phyloP scores from a whole-genome alignment of 2,113 vertebrate genomes.

The Alethe castanea region DNA sequence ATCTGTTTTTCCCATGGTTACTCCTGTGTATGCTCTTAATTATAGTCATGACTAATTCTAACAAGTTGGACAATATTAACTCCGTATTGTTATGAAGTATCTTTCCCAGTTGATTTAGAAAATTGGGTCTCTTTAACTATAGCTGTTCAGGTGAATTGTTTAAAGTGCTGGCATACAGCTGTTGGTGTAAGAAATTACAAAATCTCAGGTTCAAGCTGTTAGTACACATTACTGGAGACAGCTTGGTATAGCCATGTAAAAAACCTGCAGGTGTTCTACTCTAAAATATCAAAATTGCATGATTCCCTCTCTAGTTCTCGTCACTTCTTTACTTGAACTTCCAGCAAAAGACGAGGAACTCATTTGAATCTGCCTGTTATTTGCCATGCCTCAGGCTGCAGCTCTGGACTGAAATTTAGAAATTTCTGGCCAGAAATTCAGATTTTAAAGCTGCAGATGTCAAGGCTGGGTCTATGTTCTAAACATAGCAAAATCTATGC shows the following conservation, averaged over 20 bases:
- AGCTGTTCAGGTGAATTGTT: neutral
- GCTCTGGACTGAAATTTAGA: neutral
- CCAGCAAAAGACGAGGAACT: neutral
- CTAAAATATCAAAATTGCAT: neutral
- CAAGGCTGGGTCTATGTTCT: neutral
- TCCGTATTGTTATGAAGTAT: neutral
- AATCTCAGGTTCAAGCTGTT: neutral
- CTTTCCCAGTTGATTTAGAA: conserved; percentile 6
- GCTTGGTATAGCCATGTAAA: neutral
- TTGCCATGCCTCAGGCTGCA: neutral
- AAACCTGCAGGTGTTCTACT: neutral
- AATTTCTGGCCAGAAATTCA: neutral
- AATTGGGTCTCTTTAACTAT: neutral
- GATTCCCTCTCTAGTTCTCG: neutral
- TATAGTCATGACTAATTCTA: conserved; percentile 33
- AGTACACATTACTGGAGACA: neutral
- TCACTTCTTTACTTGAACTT: neutral
- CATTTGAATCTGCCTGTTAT: neutral
- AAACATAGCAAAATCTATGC: neutral
- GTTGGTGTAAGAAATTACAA: neutral
- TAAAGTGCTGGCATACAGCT: neutral
- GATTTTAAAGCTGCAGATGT: neutral
- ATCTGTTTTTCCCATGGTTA: conserved; percentile 8
- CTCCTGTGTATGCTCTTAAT: conserved; percentile 20
- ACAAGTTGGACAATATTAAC: conserved; percentile 10